phyloP scores from a whole-genome alignment of 2,888 invertebrate genomes.

The Sphaerophoria taeniata region DNA sequence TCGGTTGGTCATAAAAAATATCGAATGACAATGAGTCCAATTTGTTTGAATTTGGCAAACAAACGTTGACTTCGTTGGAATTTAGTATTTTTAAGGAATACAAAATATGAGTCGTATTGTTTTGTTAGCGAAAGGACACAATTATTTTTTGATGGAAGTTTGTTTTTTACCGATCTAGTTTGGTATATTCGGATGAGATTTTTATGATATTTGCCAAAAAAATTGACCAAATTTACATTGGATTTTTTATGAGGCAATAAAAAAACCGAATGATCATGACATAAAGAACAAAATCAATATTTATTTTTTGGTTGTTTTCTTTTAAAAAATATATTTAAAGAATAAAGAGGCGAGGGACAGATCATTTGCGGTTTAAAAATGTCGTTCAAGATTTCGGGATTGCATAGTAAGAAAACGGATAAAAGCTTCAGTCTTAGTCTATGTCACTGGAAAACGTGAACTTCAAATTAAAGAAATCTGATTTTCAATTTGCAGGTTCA shows the following conservation, averaged over 20 bases:
- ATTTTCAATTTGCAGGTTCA: too few species aligned
- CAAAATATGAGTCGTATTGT: slow-evolving; percentile 7
- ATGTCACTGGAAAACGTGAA: too few species aligned
- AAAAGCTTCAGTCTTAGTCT: too few species aligned
- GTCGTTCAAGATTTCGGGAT: too few species aligned
- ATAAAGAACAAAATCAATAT: too few species aligned
- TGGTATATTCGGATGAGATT: slow-evolving; percentile 49
- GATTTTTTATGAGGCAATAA: slow-evolving; percentile 52
- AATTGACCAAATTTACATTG: not conserved
- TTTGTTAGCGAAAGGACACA: not conserved
- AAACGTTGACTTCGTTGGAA: slow-evolving; percentile 41
- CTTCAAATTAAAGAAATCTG: too few species aligned
- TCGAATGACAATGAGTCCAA: slow-evolving; percentile 36
- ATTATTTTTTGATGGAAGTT: slow-evolving; percentile 51
- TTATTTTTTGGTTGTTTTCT: too few species aligned
- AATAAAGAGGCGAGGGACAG: too few species aligned
- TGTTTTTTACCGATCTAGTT: slow-evolving; percentile 68
- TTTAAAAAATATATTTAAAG: too few species aligned
- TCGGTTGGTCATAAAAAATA: slow-evolving; percentile 18
- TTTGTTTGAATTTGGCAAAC: slow-evolving; percentile 30
- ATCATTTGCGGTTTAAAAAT: too few species aligned
- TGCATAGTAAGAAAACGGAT: too few species aligned
- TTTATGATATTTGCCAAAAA: slow-evolving; percentile 65
- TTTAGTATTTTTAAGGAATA: slow-evolving; percentile 20
- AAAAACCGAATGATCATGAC: too few species aligned